Conservation (phyloP, 1,140 invertebrate species). For the Scaptomyza montana region DNA sequence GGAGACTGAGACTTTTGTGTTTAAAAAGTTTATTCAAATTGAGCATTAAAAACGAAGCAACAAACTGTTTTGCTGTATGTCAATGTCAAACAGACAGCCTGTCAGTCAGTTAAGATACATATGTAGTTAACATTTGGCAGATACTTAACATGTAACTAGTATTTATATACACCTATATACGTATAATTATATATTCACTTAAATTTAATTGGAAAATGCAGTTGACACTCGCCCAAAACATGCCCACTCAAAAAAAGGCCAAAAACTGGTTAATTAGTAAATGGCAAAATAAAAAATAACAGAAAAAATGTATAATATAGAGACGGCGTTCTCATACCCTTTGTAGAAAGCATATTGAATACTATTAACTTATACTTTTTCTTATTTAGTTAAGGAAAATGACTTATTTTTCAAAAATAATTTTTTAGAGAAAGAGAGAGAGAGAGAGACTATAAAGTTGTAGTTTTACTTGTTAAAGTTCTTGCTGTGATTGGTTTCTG, state of each 20-base stretch:
- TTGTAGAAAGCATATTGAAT: too few relatives aligned
- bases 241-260: too few relatives aligned
- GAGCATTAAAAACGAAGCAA: background rate
- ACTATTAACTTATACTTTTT: too few relatives aligned
- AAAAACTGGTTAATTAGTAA: too few relatives aligned
- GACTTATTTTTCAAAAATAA: too few relatives aligned
- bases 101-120: background rate
- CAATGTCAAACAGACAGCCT: constrained; percentile 22
- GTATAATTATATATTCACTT: background rate
- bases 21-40: background rate
- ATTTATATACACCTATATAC: background rate
- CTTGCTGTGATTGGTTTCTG: constrained; percentile 1
- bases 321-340: too few relatives aligned
- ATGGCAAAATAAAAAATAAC: too few relatives aligned
- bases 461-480: constrained; percentile 17
- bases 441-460: background rate
- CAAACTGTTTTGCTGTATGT: constrained; percentile 14
- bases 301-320: too few relatives aligned
- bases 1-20: background rate
- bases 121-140: background rate
- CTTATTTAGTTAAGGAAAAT: too few relatives aligned
- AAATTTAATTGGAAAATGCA: constrained; percentile 26
- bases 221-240: constrained; percentile 44
- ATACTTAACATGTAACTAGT: background rate
- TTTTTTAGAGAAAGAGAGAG: too few relatives aligned